Percentiles rank a stretch among this genome's conserved stretches.
Conservation (phyloP, 1,140 invertebrate genomes). For the Dendroctonus ponderosae region DNA sequence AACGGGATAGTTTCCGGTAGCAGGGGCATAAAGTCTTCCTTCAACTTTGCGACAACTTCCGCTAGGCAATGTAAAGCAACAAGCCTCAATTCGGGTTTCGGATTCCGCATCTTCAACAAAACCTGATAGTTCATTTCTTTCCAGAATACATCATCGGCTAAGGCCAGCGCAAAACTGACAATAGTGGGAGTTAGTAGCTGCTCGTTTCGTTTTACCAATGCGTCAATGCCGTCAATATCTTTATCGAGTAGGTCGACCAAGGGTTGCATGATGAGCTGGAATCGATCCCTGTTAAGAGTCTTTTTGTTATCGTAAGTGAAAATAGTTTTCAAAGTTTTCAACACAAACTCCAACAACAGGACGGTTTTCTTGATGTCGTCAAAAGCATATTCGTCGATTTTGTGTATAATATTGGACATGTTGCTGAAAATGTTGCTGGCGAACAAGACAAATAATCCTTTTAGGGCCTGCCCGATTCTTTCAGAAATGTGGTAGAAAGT, state of each 20-base stretch:
- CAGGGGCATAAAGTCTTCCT: constrained; percentile 76
- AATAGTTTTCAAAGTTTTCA: constrained; percentile 69
- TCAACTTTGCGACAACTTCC: constrained; percentile 72
- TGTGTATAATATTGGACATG: constrained; percentile 67
- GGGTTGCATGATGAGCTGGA: constrained; percentile 78
- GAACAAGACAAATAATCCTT: constrained; percentile 86
- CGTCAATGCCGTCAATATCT: constrained; percentile 60
- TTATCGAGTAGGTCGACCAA: constrained; percentile 90
- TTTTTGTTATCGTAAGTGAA: constrained; percentile 80
- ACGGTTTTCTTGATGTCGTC: constrained; percentile 56
- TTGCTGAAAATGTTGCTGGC: constrained; percentile 82
- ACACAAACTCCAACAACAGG: constrained; percentile 64
- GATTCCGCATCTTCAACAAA: constrained; percentile 80
- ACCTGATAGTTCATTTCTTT: constrained; percentile 88
- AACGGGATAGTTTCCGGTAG: constrained; percentile 82
- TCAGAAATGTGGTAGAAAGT: constrained; percentile 66
- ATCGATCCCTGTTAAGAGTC: constrained; percentile 82
- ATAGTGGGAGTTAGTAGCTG: constrained; percentile 74
- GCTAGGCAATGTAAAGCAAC: constrained; percentile 63
- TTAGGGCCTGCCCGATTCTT: constrained; percentile 76
- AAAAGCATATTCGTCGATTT: constrained; percentile 57
- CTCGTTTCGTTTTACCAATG: constrained; percentile 60
- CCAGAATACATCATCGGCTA: constrained; percentile 81
- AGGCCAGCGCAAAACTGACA: constrained; percentile 76
- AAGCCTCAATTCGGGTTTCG: constrained; percentile 62